phyloP scores from a whole-genome alignment of 2,113 vertebrate species.

The Irena cyanogastra region DNA sequence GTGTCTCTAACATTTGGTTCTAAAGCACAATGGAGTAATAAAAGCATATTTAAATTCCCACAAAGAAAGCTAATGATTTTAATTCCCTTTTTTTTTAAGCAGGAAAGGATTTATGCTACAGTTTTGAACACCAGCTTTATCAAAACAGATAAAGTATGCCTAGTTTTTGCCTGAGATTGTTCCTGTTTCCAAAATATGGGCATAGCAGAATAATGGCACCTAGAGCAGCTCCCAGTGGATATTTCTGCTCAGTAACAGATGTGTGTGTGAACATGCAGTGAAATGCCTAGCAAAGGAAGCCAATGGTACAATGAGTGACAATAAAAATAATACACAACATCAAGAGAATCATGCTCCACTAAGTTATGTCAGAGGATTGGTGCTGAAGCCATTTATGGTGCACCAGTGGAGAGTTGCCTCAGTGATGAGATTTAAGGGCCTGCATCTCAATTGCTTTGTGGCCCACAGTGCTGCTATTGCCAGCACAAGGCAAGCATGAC shows the following conservation, averaged over 20 bases:
- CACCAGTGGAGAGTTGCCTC: background rate
- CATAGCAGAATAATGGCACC: background rate
- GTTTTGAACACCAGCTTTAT: background rate
- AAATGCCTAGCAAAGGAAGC: background rate
- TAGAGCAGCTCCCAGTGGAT: background rate
- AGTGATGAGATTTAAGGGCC: background rate
- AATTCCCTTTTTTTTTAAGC: background rate
- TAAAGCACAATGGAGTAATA: background rate
- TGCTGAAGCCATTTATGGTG: background rate
- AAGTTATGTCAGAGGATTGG: background rate
- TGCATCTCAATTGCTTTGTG: background rate
- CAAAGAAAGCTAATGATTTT: background rate
- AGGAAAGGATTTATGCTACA: background rate
- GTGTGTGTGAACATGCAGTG: background rate
- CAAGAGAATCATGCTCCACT: background rate
- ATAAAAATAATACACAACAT: background rate
- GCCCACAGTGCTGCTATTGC: background rate
- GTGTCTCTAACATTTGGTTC: background rate
- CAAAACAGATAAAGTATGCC: background rate
- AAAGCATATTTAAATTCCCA: background rate
- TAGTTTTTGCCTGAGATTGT: background rate
- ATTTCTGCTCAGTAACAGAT: background rate
- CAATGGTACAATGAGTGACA: background rate
- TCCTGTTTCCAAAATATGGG: background rate
- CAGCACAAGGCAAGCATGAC: background rate